Base-by-base conservation (phyloP, 2,888 invertebrate genomes). In the Nipponacmea schrenckii region DNA sequence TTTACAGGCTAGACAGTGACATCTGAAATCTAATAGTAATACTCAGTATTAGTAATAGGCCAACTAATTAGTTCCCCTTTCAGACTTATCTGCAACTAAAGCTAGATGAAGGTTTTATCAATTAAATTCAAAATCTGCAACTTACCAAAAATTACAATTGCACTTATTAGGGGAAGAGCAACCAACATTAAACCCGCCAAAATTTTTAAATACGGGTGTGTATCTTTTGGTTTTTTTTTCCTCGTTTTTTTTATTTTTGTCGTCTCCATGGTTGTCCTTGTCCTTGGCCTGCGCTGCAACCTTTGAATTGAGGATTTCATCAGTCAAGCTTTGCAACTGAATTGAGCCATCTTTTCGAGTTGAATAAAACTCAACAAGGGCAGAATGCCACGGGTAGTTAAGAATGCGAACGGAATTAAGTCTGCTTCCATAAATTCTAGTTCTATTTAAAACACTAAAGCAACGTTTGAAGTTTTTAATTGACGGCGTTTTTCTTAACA, bases 221-320 rank as follows among this genome's bases (percentile, higher is more conserved):
- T 71, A 63, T 67, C 63, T n/a, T 71, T 64, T 8, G 67, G 62
- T 14, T 64, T 62, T 48, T 71, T 64, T 17, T 24, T 50, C 50
- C 17, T n/a, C n/a, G n/a, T n/a, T n/a, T n/a, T n/a, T n/a, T n/a
- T n/a, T n/a, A n/a, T n/a, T n/a, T n/a, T n/a, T n/a, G 4, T 68
- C 67, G 26, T 67, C 31, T 46, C 62, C 67, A 17, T 48, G 45
- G 4, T 20, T 56, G 17, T 27, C 27, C 8, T 39, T n/a, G 5
- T 15, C 62, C 45, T 68, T 65, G 56, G 64, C 64, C n/a, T 71
- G 68, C 27, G 67, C 27, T 44, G 15, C 39, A 12, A 63, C 44
- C 24, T 45, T 44, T 44, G 70, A 63, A 44, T 68, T 72, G 39
- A 72, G 67, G 48, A 75, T 73, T 68, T 73, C 72, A 70, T 75